Evolutionary conservation across 2,797 vertebrate genomes (phyloP).

Genomic region (Coendou prehensilis): DNA sequence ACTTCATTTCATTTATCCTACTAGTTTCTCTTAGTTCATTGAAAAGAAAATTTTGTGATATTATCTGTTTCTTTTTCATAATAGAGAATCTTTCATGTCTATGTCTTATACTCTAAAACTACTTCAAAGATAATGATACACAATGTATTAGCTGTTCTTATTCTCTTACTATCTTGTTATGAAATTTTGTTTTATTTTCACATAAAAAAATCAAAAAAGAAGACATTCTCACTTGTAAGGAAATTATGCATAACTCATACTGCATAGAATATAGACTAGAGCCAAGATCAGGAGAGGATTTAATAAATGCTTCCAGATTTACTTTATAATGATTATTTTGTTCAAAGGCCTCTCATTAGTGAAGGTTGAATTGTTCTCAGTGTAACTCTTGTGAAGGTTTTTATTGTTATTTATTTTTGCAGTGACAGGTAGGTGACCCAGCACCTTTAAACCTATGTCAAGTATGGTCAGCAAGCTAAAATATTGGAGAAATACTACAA

Average conservation of each 20-base stretch:
- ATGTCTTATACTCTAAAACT: neutral
- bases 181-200: neutral
- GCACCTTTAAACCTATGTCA: neutral
- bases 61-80: neutral
- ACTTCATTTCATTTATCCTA: neutral
- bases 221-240: neutral
- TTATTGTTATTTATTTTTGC: neutral
- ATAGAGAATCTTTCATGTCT: neutral
- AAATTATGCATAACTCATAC: neutral
- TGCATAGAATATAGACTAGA: neutral
- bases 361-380: neutral
- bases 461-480: neutral
- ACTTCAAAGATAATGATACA: neutral
- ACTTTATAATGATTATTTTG: neutral
- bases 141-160: neutral
- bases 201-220: slow-evolving; percentile 34
- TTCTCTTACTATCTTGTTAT: neutral
- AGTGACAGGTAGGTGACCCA: neutral
- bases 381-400: neutral
- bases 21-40: neutral
- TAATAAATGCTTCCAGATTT: neutral
- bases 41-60: neutral
- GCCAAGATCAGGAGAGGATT: neutral
- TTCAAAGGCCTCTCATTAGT: neutral
- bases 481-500: slow-evolving; percentile 22